phyloP scores from a whole-genome alignment of 2,888 invertebrate genomes.

The Bembecia ichneumoniformis region DNA sequence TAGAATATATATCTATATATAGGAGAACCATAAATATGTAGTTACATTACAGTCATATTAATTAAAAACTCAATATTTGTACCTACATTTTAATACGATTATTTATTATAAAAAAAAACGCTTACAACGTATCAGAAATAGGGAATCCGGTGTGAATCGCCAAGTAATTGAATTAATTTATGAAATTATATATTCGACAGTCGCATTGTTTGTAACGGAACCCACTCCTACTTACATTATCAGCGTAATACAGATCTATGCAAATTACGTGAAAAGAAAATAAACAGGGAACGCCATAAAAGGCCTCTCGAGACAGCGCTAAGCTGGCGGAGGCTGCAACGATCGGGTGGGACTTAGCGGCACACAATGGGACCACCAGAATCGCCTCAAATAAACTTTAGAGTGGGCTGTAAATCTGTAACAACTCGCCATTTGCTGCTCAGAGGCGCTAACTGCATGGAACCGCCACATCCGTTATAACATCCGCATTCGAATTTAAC shows the following conservation, averaged over 20 bases:
- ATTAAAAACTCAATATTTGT: too few species aligned
- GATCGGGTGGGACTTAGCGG: slow-evolving; percentile 38
- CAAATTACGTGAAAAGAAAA: slow-evolving; percentile 53
- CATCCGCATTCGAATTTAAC: slow-evolving; percentile 61
- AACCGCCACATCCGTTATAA: slow-evolving; percentile 60
- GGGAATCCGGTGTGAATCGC: too few species aligned
- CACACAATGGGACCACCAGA: slow-evolving; percentile 69
- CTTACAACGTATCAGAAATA: too few species aligned
- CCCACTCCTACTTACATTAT: too few species aligned
- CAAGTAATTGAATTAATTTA: too few species aligned
- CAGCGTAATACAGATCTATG: slow-evolving; percentile 26
- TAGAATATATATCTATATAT: too few species aligned
- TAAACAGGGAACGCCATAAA: slow-evolving; percentile 52
- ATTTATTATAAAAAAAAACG: too few species aligned
- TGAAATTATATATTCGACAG: too few species aligned
- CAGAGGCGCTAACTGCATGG: slow-evolving; percentile 65
- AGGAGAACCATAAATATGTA: too few species aligned
- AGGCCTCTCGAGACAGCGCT: slow-evolving; percentile 40
- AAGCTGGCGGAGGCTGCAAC: slow-evolving; percentile 30
- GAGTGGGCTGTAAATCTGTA: slow-evolving; percentile 66
- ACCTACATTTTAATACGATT: too few species aligned
- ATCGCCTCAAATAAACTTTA: slow-evolving; percentile 59
- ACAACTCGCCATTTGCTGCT: slow-evolving; percentile 66
- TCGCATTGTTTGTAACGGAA: too few species aligned
- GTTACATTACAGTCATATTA: too few species aligned